These are phyloP conservation scores for Sminthurides aquaticus DNA, from an alignment of 2,888 invertebrate genomes.

Conservation along the genomic window DNA sequence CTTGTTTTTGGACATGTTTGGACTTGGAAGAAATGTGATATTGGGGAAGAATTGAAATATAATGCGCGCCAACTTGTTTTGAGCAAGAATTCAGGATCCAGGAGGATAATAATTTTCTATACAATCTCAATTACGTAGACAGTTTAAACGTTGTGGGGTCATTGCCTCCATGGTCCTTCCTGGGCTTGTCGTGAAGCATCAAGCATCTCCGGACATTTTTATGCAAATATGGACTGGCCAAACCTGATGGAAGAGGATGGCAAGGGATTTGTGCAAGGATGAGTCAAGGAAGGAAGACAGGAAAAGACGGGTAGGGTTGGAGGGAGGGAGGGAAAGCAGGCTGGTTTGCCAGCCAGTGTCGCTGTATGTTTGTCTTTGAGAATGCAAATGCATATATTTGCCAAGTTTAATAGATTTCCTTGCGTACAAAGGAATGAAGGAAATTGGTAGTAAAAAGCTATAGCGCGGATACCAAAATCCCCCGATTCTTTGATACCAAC, in stretches of 20 bases:
- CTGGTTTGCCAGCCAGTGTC: too few relatives aligned
- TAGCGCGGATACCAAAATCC: too few relatives aligned
- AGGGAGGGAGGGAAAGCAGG: too few relatives aligned
- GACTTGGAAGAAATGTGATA: conserved; percentile 2
- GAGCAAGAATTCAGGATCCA: background rate
- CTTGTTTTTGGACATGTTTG: background rate
- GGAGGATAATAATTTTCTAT: background rate
- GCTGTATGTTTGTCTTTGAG: too few relatives aligned
- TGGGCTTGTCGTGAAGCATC: background rate
- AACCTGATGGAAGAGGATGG: conserved; percentile 42
- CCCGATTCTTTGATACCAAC: too few relatives aligned
- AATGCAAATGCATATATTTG: too few relatives aligned
- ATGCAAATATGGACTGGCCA: conserved; percentile 44
- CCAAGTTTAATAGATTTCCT: too few relatives aligned
- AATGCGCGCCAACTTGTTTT: background rate
- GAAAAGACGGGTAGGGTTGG: too few relatives aligned
- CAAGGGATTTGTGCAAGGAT: background rate
- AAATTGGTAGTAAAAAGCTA: too few relatives aligned
- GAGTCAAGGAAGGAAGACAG: too few relatives aligned
- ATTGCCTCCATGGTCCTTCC: conserved; percentile 33
- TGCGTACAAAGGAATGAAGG: too few relatives aligned
- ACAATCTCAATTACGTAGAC: conserved; percentile 3
- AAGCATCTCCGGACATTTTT: conserved; percentile 36
- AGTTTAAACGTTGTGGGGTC: conserved; percentile 38
- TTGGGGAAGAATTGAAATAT: background rate